Base-by-base conservation (phyloP, 1,140 invertebrate genomes). In the Archivesica marissinica region DNA sequence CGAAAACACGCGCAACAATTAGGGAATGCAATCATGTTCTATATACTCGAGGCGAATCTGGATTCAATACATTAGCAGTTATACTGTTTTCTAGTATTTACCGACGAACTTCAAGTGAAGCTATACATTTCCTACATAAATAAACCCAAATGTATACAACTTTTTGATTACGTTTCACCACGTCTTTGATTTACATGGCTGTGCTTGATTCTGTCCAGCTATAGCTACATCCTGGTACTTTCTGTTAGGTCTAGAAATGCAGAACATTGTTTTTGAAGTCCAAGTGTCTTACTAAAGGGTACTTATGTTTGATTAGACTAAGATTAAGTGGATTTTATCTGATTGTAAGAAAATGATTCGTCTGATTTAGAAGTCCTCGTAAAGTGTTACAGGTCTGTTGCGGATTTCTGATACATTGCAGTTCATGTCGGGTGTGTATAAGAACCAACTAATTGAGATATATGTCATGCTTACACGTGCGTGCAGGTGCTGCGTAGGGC, bases 101-200 rank as follows among this genome's bases (percentile, higher is more conserved):
- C 59, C 59, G 59, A 25, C 30, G 30, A 64, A 64, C 13, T 30
- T 20, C 50, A 72, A 50, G 41, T 50, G 41, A 3, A 4, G 25
- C 11, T 41, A 47, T 72, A 72, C n/a, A 72, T 72, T 72, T 72
- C 68, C 41, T 72, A 72, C 68, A 72, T 72, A 72, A 72, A 72
- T 72, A 72, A 72, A 72, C 68, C 50, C 50, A n/a, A 47, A 2
- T 33, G 25, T 72, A 72, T 72, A 72, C 68, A 72, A 52, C 50
- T 33, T n/a, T 72, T 72, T 72, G 68, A 72, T 72, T 38, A 72
- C 68, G 41, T 50, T 72, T 72, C 68, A 44, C 23, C 68, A 50
- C 68, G 3, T 30, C 25, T 28, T 47, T 47, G 68, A 50, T 72
- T 33, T 72, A 72, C 68, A 44, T 30, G 28, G 28, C 50, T 33